Evolutionary conservation across 2,888 invertebrate genomes (phyloP).

Genomic region (Cataglyphis altisquamis): DNA sequence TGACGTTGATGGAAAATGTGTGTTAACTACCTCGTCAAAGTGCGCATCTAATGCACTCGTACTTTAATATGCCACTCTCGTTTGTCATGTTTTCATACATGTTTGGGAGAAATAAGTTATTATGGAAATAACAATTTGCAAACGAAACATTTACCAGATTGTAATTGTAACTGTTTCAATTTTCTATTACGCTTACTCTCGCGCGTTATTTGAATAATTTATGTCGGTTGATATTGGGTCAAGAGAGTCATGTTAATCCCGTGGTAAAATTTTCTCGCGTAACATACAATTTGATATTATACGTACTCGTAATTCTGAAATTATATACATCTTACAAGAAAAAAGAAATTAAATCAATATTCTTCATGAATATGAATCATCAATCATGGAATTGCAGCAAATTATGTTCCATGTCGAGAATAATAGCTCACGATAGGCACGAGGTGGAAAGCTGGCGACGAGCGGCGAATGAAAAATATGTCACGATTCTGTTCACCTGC

Average conservation of each 20-base stretch:
- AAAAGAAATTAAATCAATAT: conserved; percentile 40
- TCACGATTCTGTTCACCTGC: conserved; percentile 54
- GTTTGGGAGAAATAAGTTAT: conserved; percentile 33
- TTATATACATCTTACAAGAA: not conserved
- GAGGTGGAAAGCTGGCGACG: conserved; percentile 27
- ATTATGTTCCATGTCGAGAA: conserved; percentile 12
- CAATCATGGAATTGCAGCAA: conserved; percentile 26
- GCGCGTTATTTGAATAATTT: conserved; percentile 16
- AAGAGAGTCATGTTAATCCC: conserved; percentile 9
- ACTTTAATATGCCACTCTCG: conserved; percentile 40
- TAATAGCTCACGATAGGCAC: conserved; percentile 41
- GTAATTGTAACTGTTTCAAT: conserved; percentile 26
- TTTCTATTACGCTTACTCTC: not conserved
- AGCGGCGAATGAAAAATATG: conserved; percentile 47
- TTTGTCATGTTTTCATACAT: conserved; percentile 21
- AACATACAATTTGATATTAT: conserved; percentile 19
- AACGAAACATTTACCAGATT: conserved; percentile 36
- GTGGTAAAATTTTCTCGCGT: conserved; percentile 4
- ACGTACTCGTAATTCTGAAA: not conserved
- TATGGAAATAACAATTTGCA: conserved; percentile 26
- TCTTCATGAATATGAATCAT: conserved; percentile 46
- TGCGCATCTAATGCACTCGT: conserved; percentile 43
- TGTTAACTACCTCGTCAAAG: conserved; percentile 46
- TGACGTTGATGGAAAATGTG: conserved; percentile 35
- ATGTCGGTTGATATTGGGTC: conserved; percentile 1